Evolutionary conservation across 2,797 vertebrate species (phyloP).

Genomic region (Onychomys torridus): DNA sequence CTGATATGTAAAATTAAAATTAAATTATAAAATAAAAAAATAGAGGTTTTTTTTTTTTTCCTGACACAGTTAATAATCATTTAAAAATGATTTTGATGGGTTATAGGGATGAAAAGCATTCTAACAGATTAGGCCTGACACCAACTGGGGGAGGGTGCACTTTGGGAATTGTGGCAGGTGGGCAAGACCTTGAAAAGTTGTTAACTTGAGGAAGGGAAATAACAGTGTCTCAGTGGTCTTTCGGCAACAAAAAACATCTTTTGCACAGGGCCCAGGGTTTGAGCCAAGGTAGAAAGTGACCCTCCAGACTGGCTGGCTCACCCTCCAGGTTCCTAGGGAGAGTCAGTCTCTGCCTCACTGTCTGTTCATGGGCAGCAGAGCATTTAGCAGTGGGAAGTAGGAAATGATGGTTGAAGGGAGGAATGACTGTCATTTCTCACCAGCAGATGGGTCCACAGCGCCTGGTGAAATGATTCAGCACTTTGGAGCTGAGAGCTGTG

Average conservation of each 20-base stretch:
- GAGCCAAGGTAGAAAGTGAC: conserved; percentile 71
- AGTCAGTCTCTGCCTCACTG: conserved; percentile 30
- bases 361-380: conserved; percentile 63
- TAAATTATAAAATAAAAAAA: too few relatives aligned
- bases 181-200: conserved; percentile 72
- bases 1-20: too few relatives aligned
- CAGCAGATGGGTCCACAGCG: conserved; percentile 65
- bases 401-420: conserved; percentile 72
- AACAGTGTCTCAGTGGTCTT: conserved; percentile 75
- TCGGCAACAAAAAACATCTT: conserved; percentile 76
- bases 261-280: conserved; percentile 55
- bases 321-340: conserved; percentile 69
- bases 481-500: conserved; percentile 67
- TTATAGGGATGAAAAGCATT: conserved; percentile 50
- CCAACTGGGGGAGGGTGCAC: not conserved
- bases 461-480: conserved; percentile 79
- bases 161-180: conserved; percentile 61
- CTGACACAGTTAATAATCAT: conserved; percentile 65
- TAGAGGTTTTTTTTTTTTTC: conserved; percentile 34
- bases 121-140: not conserved
- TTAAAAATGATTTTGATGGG: conserved; percentile 60
- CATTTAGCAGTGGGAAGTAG: conserved; percentile 68
- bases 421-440: conserved; percentile 79
- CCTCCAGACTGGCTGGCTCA: conserved; percentile 59
- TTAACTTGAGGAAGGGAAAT: conserved; percentile 73